phyloP scores from a whole-genome alignment of 2,888 invertebrate species.

The Chloroclystis v-ata region DNA sequence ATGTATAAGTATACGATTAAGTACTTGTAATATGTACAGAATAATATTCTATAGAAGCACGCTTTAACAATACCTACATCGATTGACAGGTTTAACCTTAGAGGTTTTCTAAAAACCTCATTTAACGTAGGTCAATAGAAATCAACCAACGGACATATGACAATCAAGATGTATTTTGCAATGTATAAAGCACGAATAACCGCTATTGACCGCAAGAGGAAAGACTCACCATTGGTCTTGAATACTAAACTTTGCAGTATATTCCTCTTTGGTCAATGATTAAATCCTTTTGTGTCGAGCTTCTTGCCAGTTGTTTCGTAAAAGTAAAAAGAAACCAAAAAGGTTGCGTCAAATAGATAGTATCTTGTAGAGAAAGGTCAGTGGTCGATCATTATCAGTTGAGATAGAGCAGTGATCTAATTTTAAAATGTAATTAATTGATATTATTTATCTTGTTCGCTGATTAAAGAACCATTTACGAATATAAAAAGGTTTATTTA shows the following conservation, averaged over 20 bases:
- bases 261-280: background rate
- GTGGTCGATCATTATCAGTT: background rate
- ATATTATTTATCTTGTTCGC: background rate
- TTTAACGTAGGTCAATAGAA: slow-evolving; percentile 1
- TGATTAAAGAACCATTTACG: no score
- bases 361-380: background rate
- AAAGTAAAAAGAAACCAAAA: background rate
- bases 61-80: no score
- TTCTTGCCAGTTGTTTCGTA: no score
- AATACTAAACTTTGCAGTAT: slow-evolving; percentile 12
- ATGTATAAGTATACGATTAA: no score
- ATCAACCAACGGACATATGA: background rate
- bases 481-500: no score
- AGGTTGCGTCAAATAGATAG: background rate
- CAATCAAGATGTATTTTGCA: slow-evolving; percentile 5
- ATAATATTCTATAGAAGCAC: no score
- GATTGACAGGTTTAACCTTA: background rate
- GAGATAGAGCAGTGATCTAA: background rate
- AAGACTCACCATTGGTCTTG: slow-evolving; percentile 20
- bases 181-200: slow-evolving; percentile 23
- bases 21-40: no score
- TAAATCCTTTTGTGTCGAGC: no score
- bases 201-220: slow-evolving; percentile 35
- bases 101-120: slow-evolving; percentile 1
- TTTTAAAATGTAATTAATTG: background rate